Conservation (phyloP, 2,113 vertebrate genomes). For the Hippolais icterina region DNA sequence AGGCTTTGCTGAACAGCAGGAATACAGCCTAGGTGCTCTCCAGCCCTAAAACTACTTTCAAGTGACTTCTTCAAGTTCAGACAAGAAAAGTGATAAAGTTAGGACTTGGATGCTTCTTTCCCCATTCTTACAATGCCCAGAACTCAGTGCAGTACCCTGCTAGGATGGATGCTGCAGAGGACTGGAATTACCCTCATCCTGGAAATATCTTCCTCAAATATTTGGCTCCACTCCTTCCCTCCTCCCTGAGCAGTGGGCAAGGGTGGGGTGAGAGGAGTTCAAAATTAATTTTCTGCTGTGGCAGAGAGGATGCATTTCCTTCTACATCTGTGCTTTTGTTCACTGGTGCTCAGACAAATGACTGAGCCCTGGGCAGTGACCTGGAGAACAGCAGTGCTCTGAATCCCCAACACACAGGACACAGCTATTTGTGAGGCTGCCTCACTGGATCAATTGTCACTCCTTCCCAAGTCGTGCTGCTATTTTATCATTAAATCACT, state of each 20-base stretch:
- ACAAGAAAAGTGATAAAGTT: not conserved
- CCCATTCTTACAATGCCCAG: not conserved
- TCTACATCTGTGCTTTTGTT: conserved; percentile 8
- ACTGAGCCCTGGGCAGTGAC: not conserved
- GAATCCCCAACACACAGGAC: not conserved
- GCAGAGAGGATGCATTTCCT: not conserved
- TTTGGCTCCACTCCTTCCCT: not conserved
- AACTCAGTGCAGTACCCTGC: not conserved
- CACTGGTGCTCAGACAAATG: not conserved
- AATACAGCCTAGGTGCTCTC: not conserved
- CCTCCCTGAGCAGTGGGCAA: not conserved
- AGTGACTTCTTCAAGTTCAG: not conserved
- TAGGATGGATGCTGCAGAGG: not conserved
- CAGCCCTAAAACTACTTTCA: not conserved
- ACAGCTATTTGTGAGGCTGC: not conserved
- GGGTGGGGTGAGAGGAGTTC: not conserved
- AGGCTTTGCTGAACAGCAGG: not conserved
- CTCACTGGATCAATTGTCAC: not conserved
- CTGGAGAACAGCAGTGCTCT: not conserved
- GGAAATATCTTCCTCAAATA: not conserved
- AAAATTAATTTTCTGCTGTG: not conserved
- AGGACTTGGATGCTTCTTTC: not conserved
- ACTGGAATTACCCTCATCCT: not conserved
- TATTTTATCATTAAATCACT: not conserved
- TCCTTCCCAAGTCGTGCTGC: not conserved